A percentile compares a stretch with the other conserved stretches of the same genome.
Evolutionary conservation across 2,113 vertebrate genomes (phyloP).

Genomic region (Rhinoderma darwinii): DNA sequence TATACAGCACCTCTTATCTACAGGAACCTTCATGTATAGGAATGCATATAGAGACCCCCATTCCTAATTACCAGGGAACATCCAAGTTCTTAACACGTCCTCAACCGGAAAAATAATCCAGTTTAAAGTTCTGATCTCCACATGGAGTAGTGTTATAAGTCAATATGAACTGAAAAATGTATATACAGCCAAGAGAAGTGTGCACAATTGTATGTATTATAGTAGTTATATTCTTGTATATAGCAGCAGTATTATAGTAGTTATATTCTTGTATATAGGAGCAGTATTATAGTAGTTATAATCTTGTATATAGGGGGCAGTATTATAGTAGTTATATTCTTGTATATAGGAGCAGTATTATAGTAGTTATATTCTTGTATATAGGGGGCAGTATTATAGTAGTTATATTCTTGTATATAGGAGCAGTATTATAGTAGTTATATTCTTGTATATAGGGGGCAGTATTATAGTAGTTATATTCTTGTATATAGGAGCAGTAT

Average conservation of each 20-base stretch:
- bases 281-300: too few species aligned
- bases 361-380: slow-evolving; percentile 6
- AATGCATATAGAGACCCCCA: not conserved
- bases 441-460: not conserved
- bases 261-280: too few species aligned
- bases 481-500: not conserved
- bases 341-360: slow-evolving; percentile 5
- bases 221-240: not conserved
- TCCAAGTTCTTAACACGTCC: not conserved
- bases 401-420: slow-evolving; percentile 6
- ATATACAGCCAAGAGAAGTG: not conserved
- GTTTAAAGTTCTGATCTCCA: slow-evolving; percentile 5
- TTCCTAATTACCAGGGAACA: not conserved
- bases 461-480: slow-evolving; percentile 19
- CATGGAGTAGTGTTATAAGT: not conserved
- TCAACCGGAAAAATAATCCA: not conserved
- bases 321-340: slow-evolving; percentile 3
- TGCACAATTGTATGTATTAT: not conserved
- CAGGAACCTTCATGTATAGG: not conserved
- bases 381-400: not conserved
- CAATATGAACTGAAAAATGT: not conserved
- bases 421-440: not conserved
- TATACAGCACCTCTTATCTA: slow-evolving; percentile 31
- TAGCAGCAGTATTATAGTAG: not conserved
- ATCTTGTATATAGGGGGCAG: too few species aligned